Base-by-base conservation (phyloP, 1,140 invertebrate species). In the Ceratina calcarata region DNA sequence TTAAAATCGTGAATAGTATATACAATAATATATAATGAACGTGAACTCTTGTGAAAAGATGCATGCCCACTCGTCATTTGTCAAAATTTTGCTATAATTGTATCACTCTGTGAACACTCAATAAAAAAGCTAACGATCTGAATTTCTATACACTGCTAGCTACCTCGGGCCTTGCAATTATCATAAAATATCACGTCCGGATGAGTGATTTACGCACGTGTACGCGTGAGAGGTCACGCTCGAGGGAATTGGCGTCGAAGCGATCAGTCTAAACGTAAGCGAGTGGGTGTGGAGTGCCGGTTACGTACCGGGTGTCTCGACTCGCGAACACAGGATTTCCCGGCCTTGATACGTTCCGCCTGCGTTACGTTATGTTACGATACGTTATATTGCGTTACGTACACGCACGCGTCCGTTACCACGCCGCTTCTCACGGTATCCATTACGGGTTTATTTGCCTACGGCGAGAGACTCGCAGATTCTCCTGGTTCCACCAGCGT, bases 401-500 rank as follows among this genome's bases (percentile, higher is more conserved):
- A 71, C 74, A 55, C 69, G 75, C 53, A 24, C 49, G 32, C 72
- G 62, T 73, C 70, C 45, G 67, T 45, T 66, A 64, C 71, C 70
- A 64, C 78, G 73, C 32, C 53, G 66, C 85, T 86, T 88, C 84
- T 77, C 86, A 86, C 86, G 86, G 76, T 86, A 80, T 83, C 78
- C 86, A 77, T 86, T 86, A 79, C 81, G 60, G 81, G 75, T 87
- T 88, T 84, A 78, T 87, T 82, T 86, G 66, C 72, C 86, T 68
- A 66, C 78, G 57, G 20, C 58, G 74, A 75, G 62, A 60, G 24
- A 32, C 18, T 57, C 55, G 15, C 55, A 57, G 37, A 6, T 57
- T 6, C 13, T 13, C 53, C 27, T 69, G 18, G 18, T 81, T 77
- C 16, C 16, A 6, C 45, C 3, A 49, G 74, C 67, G 15, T 45